Percentiles rank a stretch among this genome's conserved stretches.
These are phyloP conservation scores for Linepithema humile DNA, from an alignment of 1,140 invertebrate genomes.

Conservation along the genomic window DNA sequence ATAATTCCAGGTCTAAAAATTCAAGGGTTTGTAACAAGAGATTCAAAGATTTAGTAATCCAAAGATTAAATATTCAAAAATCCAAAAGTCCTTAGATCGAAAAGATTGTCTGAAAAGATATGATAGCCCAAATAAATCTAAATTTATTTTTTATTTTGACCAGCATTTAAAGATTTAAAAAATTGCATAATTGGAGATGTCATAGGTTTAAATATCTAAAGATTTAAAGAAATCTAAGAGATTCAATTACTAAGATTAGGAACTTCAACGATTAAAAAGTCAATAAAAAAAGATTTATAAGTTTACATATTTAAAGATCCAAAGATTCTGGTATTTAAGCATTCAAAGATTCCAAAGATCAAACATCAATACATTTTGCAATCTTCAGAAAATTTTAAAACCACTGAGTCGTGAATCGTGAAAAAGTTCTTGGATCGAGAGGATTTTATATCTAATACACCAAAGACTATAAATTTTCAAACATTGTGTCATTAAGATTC, in stretches of 20 bases:
- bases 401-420: not conserved
- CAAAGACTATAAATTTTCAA: too few relatives aligned
- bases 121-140: too few relatives aligned
- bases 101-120: not conserved
- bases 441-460: too few relatives aligned
- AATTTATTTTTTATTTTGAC: too few relatives aligned
- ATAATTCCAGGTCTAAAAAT: too few relatives aligned
- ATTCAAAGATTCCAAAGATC: conserved; percentile 1
- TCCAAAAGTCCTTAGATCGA: not conserved
- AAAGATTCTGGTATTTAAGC: not conserved
- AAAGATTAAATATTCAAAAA: too few relatives aligned
- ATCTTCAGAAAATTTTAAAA: not conserved
- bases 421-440: too few relatives aligned
- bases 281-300: not conserved
- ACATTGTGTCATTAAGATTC: too few relatives aligned
- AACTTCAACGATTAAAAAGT: not conserved
- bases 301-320: not conserved
- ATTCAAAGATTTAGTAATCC: too few relatives aligned
- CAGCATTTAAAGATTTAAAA: too few relatives aligned
- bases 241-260: not conserved
- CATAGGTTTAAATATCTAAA: not conserved
- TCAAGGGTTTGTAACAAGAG: too few relatives aligned
- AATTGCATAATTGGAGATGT: too few relatives aligned
- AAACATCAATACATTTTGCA: not conserved
- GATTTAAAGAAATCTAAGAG: not conserved